Evolutionary conservation across 2,113 vertebrate genomes (phyloP), one percentile per base, ranked within the genome.

Genomic region (Antidorcas marsupialis): DNA sequence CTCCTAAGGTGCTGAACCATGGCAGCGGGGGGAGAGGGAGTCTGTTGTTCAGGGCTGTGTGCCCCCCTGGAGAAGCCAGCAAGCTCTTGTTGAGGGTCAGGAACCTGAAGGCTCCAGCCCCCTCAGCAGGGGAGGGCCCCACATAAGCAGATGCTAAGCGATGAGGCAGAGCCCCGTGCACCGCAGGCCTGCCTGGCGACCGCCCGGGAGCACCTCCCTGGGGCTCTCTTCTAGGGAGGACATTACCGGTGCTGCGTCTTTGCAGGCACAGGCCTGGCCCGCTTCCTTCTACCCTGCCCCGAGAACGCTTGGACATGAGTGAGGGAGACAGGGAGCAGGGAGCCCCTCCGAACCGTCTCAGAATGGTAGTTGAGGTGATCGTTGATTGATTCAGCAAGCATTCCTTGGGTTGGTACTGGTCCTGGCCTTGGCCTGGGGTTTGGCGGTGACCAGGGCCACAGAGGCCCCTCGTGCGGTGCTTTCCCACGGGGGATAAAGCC

Each of bases 141-240:
- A 0, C 0, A 0, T 11, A 1, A 14, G 53, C 1, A 1, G 4
- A 9, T 17, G 67, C 67, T 23, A 11, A 36, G 19, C 23, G n/a
- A 12, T 36, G 1, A 16, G 12, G 25, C 3, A 19, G 83, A 30
- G 60, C 45, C 67, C 33, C 1, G 2, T 0, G 3, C 21, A 2
- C 67, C 14, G 15, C 4, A 3, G 19, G 5, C 71, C 28, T 82
- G 81, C 50, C 28, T 0, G 5, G 23, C 39, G 27, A 6, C 28
- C 2, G 2, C 12, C 0, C 8, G 0, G 28, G 4, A 27, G 57
- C 45, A 5, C 21, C 33, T 33, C 7, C 28, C 47, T 2, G 0
- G 9, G 71, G 47, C 57, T 64, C 39, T 47, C 33, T 19, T 62
- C 57, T 45, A 30, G 39, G 78, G 59, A 74, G 50, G 12, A 47